Base-by-base conservation (phyloP, 64 coral and sea anemone species). In the Dendronephthya gigantea region DNA sequence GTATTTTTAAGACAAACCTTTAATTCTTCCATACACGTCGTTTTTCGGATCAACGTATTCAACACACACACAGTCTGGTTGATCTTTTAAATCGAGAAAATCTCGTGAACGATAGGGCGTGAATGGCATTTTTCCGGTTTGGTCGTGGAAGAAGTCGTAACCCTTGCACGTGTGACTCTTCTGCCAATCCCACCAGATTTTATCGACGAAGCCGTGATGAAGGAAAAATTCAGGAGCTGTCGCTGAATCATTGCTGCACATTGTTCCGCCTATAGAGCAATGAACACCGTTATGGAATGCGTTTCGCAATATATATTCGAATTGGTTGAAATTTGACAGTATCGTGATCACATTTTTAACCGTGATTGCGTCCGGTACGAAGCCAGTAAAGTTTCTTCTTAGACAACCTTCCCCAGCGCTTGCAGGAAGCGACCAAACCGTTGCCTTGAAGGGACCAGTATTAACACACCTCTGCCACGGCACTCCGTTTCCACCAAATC, bases 401-500 rank as follows among this genome's bases (percentile, higher is more conserved):
- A 86, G 75, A 19, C 85, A 66, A 49, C 85, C 19, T 70, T 85
- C 1, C 84, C 82, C 4, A 81, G 90, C 7, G 86, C 84, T 33
- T 83, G 79, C 10, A 74, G 81, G 55, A 62, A 62, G 51, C 15
- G 4, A 58, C 84, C 84, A 87, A 1, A 49, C 19, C 15, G 34
- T 76, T 59, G 51, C 34, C 36, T 81, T 83, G 39, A 91, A 91
- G 33, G 90, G 90, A 32, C 90, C 55, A 81, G 5, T 14, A 48
- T 1, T 83, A 72, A 48, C 90, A 87, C 43, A 34, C 58, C 8
- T 19, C n/a, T n/a, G n/a, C n/a, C n/a, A n/a, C n/a, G n/a, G n/a
- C n/a, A n/a, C n/a, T 7, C 90, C 90, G 27, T 87, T 91, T 19
- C 85, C 90, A 31, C 90, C 90, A 48, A 87, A 74, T 51, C 90